Base-by-base conservation (phyloP, 2,797 vertebrate genomes). In the Protosalanx chinensis region DNA sequence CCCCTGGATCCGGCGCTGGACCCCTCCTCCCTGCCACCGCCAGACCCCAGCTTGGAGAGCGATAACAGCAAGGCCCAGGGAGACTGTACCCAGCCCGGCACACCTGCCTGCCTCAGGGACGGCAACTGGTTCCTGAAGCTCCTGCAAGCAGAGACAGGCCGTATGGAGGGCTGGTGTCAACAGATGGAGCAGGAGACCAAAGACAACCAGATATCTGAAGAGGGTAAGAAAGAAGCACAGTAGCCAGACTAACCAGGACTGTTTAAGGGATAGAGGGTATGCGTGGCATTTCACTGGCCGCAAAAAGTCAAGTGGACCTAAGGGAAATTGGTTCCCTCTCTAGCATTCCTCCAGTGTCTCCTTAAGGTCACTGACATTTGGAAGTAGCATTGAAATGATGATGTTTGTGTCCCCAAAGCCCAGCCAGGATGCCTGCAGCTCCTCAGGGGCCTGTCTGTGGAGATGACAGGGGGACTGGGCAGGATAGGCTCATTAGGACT, bases 181-280 rank as follows among this genome's bases (percentile, higher is more conserved):
- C 98, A 99, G 93, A 99, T 99, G 97, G 96, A 99, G 81, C 93
- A 94, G 91, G 98, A 99, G 92, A 98, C 96, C 91, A 97, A 96
- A 93, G 96, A 98, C 91, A 96, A 97, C 89, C 94, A 91, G 88
- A 92, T 98, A 78, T 97, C 96, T 80, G 98, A 99, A 90, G 98
- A 99, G 92, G 97, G 98, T 98, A 78, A 91, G 70, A 78, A 23
- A n/a, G 51, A 16, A 53, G 51, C 3, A n/a, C 15, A 16, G 51
- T 16, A 16, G 51, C 51, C 18, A 16, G 15, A 53, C 18, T 18
- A 3, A 4, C 16, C 16, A 0, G 3, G 49, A 51, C 35, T 35
- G 5, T 41, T 41, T 41, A 1, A 10, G 10, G 6, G 12, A 10
- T 41, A 41, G 37, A 41, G 7, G 1, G 37, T 7, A 41, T 2